Evolutionary conservation across 2,113 vertebrate genomes (phyloP).

Genomic region (Sisor rabdophorus): DNA sequence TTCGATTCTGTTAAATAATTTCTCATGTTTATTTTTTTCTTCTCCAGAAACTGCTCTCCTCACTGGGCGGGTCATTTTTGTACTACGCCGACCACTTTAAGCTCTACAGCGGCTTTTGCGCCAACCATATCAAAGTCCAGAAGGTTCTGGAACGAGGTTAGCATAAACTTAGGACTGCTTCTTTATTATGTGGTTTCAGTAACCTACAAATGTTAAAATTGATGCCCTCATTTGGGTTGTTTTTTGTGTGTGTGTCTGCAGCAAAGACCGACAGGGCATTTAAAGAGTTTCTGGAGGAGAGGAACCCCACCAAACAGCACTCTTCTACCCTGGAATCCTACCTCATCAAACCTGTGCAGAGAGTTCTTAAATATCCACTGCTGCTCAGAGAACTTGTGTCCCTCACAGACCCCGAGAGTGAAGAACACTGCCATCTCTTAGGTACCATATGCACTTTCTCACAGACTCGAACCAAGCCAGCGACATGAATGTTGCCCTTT

Average conservation of each 20-base stretch:
- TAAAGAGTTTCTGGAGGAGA: constrained; percentile 84
- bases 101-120: constrained; percentile 87
- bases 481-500: neutral
- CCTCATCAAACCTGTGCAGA: constrained; percentile 95
- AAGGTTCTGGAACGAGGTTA: constrained; percentile 87
- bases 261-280: constrained; percentile 89
- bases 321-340: constrained; percentile 91
- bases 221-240: no score
- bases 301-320: constrained; percentile 92
- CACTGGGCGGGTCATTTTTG: constrained; percentile 83
- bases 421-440: constrained; percentile 87
- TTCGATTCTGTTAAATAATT: neutral
- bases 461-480: neutral
- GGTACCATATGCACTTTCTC: constrained; percentile 62
- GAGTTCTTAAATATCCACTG: constrained; percentile 91
- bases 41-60: constrained; percentile 81
- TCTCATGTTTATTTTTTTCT: constrained; percentile 11
- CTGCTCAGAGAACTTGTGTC: constrained; percentile 88
- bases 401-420: constrained; percentile 81
- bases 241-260: constrained; percentile 39
- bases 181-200: neutral
- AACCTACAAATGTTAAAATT: neutral
- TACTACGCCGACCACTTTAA: constrained; percentile 90
- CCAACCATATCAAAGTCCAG: constrained; percentile 87
- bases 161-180: neutral